These are phyloP conservation scores for Bombus ignitus DNA, from an alignment of 1,140 invertebrate species.

Conservation along the genomic window DNA sequence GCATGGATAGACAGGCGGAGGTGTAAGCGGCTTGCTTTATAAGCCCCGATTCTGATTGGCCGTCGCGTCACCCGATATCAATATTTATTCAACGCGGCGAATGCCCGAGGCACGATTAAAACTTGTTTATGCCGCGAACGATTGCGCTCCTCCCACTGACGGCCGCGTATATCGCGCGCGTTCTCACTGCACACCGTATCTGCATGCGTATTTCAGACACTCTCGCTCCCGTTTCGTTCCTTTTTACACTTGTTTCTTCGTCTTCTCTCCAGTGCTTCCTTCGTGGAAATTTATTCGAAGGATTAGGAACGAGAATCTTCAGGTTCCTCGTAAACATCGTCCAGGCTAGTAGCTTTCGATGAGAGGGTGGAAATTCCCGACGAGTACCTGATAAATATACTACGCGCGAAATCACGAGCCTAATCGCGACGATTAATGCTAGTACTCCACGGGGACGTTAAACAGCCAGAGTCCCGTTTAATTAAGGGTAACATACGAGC, in stretches of 20 bases:
- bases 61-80: constrained; percentile 77
- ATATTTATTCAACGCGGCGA: constrained; percentile 81
- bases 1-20: constrained; percentile 48
- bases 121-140: constrained; percentile 79
- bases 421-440: constrained; percentile 8
- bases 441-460: background rate
- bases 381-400: background rate
- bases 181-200: constrained; percentile 29
- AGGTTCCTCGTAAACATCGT: background rate
- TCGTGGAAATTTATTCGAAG: background rate
- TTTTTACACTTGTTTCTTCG: background rate
- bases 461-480: constrained; percentile 8
- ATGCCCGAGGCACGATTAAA: constrained; percentile 79
- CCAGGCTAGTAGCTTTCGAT: background rate
- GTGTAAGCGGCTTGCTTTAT: constrained; percentile 64
- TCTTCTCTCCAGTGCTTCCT: background rate
- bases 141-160: constrained; percentile 77
- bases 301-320: background rate
- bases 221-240: background rate
- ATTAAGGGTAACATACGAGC: constrained; percentile 37
- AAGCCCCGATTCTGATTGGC: constrained; percentile 77
- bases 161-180: constrained; percentile 29
- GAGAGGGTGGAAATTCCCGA: background rate
- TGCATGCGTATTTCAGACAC: constrained; percentile 1
- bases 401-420: background rate